Evolutionary conservation across 2,797 vertebrate species (phyloP).

Genomic region (Microtus agrestis): DNA sequence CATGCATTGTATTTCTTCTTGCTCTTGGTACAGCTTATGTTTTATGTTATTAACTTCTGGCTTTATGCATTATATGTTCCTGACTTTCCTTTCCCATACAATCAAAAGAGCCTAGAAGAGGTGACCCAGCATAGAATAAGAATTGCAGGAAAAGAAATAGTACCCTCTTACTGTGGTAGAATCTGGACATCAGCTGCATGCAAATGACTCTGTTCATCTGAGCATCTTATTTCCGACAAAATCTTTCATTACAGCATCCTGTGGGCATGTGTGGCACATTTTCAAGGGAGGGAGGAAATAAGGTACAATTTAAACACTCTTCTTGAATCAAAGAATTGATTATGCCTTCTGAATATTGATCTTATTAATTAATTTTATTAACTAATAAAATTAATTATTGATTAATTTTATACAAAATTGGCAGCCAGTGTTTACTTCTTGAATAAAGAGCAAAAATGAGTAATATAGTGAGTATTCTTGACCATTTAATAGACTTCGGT

Average conservation of each 20-base stretch:
- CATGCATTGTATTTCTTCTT: background rate
- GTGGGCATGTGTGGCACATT: background rate
- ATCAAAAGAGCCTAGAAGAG: background rate
- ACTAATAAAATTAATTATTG: too few species aligned
- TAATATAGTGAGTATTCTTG: background rate
- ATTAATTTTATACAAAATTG: constrained; percentile 37
- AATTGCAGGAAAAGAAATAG: background rate
- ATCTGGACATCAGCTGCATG: background rate
- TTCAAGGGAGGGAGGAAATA: constrained; percentile 14
- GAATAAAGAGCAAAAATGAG: constrained; percentile 2
- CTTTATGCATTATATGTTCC: background rate
- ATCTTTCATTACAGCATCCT: background rate
- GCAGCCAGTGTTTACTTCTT: background rate
- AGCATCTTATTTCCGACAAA: constrained; percentile 15
- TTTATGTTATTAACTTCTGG: background rate
- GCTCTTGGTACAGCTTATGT: background rate
- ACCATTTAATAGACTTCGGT: background rate
- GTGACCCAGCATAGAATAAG: background rate
- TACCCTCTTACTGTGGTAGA: background rate
- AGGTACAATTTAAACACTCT: constrained; percentile 37
- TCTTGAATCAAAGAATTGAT: constrained; percentile 5
- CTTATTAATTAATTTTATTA: too few species aligned
- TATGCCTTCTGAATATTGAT: background rate
- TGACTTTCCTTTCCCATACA: background rate
- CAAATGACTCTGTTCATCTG: background rate